Evolutionary conservation across 2,113 vertebrate genomes (phyloP).

Genomic region (Perca fluviatilis): DNA sequence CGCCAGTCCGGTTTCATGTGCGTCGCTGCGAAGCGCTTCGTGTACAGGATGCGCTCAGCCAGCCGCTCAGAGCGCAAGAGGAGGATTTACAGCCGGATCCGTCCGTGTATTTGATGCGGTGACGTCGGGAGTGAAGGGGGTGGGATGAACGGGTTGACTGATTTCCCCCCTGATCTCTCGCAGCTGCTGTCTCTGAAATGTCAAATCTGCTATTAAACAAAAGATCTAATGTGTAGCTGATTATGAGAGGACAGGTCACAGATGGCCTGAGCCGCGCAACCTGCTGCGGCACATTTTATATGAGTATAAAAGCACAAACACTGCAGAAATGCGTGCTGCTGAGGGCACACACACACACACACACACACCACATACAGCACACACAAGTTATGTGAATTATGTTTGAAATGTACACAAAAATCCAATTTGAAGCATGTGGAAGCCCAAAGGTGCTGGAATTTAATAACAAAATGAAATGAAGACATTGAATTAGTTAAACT

Average conservation of each 20-base stretch:
- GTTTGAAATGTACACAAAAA: too few species aligned
- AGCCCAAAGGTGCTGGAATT: not conserved
- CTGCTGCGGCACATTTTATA: not conserved
- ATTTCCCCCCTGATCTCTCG: slow-evolving; percentile 15
- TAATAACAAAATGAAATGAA: not conserved
- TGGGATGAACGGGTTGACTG: slow-evolving; percentile 38
- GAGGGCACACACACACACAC: not conserved
- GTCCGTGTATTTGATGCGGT: slow-evolving; percentile 38
- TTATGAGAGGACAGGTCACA: slow-evolving; percentile 16
- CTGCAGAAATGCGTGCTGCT: not conserved
- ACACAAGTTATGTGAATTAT: too few species aligned
- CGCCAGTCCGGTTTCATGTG: slow-evolving; percentile 17
- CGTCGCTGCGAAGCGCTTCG: slow-evolving; percentile 12
- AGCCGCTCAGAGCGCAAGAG: slow-evolving; percentile 58
- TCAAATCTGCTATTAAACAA: not conserved
- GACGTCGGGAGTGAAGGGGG: slow-evolving; percentile 62
- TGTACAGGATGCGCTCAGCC: slow-evolving; percentile 33
- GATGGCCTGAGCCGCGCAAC: not conserved
- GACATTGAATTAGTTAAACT: not conserved
- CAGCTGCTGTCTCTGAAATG: slow-evolving; percentile 36
- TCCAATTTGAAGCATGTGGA: not conserved
- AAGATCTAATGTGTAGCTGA: not conserved
- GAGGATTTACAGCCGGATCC: not conserved
- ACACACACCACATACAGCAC: not conserved
- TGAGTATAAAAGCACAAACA: not conserved